These are phyloP conservation scores for Atta texana DNA, from an alignment of 1,140 invertebrate species.

Conservation along the genomic window DNA sequence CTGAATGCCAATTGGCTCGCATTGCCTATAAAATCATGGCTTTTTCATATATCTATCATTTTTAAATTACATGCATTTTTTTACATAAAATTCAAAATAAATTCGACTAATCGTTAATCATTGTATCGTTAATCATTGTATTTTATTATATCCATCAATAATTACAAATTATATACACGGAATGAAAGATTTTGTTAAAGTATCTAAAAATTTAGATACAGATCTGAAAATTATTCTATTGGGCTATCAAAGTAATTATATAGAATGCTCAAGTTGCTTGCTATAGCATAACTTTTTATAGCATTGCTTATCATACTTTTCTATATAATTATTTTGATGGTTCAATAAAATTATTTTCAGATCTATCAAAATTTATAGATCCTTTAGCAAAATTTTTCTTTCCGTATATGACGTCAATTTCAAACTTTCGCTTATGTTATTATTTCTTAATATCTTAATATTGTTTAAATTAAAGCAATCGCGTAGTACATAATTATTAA, in stretches of 20 bases:
- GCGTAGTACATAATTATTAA: not conserved
- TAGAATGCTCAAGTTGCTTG: no score
- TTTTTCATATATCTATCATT: conserved; percentile 10
- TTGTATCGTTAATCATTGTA: not conserved
- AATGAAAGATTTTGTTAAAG: no score
- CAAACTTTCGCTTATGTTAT: not conserved
- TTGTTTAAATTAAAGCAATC: conserved; percentile 3
- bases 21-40: not conserved
- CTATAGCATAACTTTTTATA: no score
- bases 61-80: not conserved
- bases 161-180: not conserved
- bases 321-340: no score
- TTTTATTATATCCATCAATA: not conserved
- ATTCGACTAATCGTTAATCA: conserved; percentile 18
- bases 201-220: no score
- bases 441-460: not conserved
- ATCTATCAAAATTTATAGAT: no score
- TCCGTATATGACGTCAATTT: not conserved
- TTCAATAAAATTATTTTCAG: no score
- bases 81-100: not conserved
- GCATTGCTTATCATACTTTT: no score
- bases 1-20: not conserved
- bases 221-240: no score
- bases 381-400: no score
- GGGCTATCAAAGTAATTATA: no score